These are phyloP conservation scores for Philereme vetulata DNA, from an alignment of 2,888 invertebrate species.

Conservation along the genomic window DNA sequence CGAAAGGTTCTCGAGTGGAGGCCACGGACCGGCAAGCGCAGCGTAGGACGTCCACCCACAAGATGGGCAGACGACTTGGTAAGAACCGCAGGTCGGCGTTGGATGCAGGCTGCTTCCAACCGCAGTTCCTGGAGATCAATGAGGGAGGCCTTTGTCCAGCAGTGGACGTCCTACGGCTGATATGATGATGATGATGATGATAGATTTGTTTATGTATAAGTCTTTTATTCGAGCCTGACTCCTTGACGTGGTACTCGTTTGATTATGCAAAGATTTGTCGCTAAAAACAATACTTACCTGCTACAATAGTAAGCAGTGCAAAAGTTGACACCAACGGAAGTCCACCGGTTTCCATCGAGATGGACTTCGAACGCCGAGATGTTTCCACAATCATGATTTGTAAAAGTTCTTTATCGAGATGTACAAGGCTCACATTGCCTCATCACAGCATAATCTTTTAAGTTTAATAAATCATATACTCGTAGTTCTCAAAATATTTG, in stretches of 20 bases:
- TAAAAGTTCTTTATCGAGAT: constrained; percentile 39
- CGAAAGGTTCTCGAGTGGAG: no score
- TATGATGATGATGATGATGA: no score
- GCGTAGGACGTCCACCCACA: no score
- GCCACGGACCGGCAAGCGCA: no score
- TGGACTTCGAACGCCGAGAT: constrained; percentile 58
- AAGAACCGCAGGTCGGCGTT: no score
- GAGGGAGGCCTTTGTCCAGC: no score
- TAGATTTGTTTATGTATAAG: neutral
- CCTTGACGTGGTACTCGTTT: no score
- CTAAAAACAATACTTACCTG: constrained; percentile 57
- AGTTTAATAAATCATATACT: constrained; percentile 43
- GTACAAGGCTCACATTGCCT: constrained; percentile 53
- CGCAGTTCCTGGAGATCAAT: no score
- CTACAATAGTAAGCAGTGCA: constrained; percentile 76
- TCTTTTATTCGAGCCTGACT: neutral
- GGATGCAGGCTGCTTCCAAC: no score
- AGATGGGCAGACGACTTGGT: no score
- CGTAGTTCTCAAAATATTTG: constrained; percentile 29
- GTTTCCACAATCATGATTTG: constrained; percentile 59
- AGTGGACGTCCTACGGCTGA: no score
- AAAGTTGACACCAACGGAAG: constrained; percentile 76
- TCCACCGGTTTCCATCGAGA: constrained; percentile 74
- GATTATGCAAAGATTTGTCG: no score
- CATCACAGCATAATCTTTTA: constrained; percentile 47